Percentiles rank a stretch among this genome's conserved stretches.
phyloP scores from a whole-genome alignment of 2,888 invertebrate genomes.

The Meteorus cinctellus region DNA sequence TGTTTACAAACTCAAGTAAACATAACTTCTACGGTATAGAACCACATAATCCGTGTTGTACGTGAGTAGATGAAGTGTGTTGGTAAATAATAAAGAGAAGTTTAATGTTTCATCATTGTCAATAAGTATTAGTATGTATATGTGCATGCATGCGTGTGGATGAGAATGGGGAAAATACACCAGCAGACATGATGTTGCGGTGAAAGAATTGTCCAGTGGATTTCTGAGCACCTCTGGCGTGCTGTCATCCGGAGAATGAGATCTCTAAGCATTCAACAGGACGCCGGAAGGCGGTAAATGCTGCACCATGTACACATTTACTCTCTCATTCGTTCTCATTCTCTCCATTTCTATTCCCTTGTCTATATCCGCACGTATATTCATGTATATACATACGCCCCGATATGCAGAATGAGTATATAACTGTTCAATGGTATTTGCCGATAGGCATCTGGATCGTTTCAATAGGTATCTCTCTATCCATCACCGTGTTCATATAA shows the following conservation, averaged over 20 bases:
- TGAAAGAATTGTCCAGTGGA: constrained; percentile 27
- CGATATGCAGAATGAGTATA: constrained; percentile 43
- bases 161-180: constrained; percentile 1
- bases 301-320: constrained; percentile 38
- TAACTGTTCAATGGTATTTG: constrained; percentile 46
- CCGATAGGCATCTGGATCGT: constrained; percentile 50
- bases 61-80: constrained; percentile 22
- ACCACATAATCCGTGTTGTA: constrained; percentile 5
- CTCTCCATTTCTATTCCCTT: no score
- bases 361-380: background rate
- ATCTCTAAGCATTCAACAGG: constrained; percentile 44
- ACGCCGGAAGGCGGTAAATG: constrained; percentile 44
- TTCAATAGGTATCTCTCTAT: constrained; percentile 42
- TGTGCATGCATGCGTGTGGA: background rate
- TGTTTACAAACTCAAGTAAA: background rate
- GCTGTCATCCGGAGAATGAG: constrained; percentile 26
- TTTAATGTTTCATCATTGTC: constrained; percentile 37
- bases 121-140: constrained; percentile 22
- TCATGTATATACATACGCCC: background rate
- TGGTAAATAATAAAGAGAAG: constrained; percentile 20
- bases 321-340: background rate
- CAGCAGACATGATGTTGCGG: constrained; percentile 40
- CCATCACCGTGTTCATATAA: constrained; percentile 16
- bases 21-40: background rate
- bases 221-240: constrained; percentile 23